A percentile compares a stretch with the other conserved stretches of the same genome.
phyloP scores from a whole-genome alignment of 2,797 vertebrate species.

The Hydrophis major region DNA sequence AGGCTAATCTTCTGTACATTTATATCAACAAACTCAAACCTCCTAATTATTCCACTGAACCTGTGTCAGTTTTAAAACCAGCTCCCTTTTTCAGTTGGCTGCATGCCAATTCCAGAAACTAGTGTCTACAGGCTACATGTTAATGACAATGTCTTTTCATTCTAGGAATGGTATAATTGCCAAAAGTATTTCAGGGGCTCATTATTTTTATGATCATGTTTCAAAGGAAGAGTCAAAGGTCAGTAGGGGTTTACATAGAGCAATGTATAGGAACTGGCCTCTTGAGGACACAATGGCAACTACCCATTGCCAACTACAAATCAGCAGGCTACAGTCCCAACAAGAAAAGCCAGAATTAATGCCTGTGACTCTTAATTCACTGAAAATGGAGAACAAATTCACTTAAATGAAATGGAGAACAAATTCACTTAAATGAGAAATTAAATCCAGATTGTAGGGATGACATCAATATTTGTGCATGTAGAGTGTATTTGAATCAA shows the following conservation, averaged over 20 bases:
- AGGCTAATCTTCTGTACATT: conserved; percentile 69
- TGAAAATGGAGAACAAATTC: not conserved
- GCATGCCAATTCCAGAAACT: conserved; percentile 80
- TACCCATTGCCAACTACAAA: not conserved
- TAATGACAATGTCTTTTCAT: conserved; percentile 86
- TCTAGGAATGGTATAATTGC: conserved; percentile 81
- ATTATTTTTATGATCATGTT: conserved; percentile 79
- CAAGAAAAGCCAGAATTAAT: not conserved
- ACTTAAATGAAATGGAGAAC: not conserved
- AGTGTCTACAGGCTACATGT: conserved; percentile 82
- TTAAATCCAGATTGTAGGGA: not conserved
- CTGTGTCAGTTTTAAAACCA: conserved; percentile 74
- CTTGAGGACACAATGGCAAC: conserved; percentile 55
- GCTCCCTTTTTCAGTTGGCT: conserved; percentile 82
- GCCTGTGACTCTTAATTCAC: not conserved
- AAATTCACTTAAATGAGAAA: not conserved
- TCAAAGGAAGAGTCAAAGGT: conserved; percentile 71
- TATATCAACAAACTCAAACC: conserved; percentile 80
- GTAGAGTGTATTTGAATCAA: not conserved
- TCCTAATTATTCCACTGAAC: conserved; percentile 94
- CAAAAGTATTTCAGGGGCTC: conserved; percentile 80
- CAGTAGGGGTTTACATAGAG: conserved; percentile 69
- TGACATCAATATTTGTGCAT: not conserved
- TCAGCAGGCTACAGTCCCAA: conserved; percentile 3
- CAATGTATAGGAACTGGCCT: conserved; percentile 56